Conservation (phyloP, 2,888 invertebrate genomes). For the Drosophila borborema region DNA sequence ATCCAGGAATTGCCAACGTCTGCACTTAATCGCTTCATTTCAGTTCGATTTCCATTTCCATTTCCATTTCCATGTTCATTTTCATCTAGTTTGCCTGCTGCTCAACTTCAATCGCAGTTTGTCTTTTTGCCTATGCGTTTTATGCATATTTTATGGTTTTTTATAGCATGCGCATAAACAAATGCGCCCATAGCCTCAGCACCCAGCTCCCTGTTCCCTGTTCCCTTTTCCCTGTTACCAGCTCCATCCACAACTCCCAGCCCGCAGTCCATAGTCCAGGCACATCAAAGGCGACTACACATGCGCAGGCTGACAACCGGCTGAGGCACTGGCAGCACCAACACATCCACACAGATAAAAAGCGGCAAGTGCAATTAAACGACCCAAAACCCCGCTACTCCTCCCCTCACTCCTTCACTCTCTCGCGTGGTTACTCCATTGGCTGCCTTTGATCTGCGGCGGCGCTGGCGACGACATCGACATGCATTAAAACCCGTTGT, state of each 20-base stretch:
- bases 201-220: neutral
- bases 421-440: conserved; percentile 21
- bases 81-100: conserved; percentile 45
- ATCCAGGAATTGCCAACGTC: conserved; percentile 24
- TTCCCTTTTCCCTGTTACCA: neutral
- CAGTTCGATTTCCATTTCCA: conserved; percentile 9
- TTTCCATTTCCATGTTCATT: conserved; percentile 27
- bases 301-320: conserved; percentile 47
- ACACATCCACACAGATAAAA: conserved; percentile 43
- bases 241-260: conserved; percentile 2
- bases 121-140: conserved; percentile 70
- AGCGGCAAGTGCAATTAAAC: conserved; percentile 76
- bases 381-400: conserved; percentile 44
- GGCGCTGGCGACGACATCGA: conserved; percentile 71
- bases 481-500: conserved; percentile 68
- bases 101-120: conserved; percentile 70
- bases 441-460: conserved; percentile 70
- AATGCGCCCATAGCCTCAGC: conserved; percentile 43
- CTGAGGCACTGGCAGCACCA: conserved; percentile 12
- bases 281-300: conserved; percentile 60
- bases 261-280: conserved; percentile 21
- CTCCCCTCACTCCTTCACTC: neutral
- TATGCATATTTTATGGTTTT: conserved; percentile 78
- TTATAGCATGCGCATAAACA: conserved; percentile 74
- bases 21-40: conserved; percentile 51